These are phyloP conservation scores for Xestoiulus laeticollis DNA, from an alignment of 2,888 invertebrate species.

Conservation along the genomic window DNA sequence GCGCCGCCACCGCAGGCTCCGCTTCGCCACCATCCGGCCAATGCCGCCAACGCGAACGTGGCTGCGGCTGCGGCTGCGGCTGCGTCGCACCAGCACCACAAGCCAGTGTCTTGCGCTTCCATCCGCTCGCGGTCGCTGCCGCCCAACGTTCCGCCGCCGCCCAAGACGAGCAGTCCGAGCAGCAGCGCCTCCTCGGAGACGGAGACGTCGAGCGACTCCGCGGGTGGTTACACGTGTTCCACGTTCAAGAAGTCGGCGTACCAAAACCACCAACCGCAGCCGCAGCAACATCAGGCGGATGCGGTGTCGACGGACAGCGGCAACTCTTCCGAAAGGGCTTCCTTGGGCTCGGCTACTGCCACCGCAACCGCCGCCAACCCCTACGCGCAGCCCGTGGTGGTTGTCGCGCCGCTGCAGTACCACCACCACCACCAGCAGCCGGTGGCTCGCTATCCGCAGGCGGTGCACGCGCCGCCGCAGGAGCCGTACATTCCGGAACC, in stretches of 20 bases:
- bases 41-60: neutral
- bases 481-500: constrained; percentile 88
- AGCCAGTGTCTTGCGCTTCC: constrained; percentile 58
- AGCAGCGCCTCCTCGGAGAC: constrained; percentile 56
- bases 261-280: neutral
- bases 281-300: constrained; percentile 47
- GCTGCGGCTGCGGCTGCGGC: constrained; percentile 30
- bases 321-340: constrained; percentile 54
- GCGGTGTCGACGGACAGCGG: constrained; percentile 56
- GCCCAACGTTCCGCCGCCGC: constrained; percentile 56
- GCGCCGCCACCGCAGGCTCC: constrained; percentile 52
- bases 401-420: neutral
- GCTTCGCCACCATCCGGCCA: constrained; percentile 55
- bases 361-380: constrained; percentile 38
- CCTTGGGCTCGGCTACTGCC: neutral
- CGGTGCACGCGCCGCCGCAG: neutral
- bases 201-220: constrained; percentile 56
- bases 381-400: constrained; percentile 49
- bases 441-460: constrained; percentile 58
- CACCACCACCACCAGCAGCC: constrained; percentile 56
- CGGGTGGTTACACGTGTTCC: constrained; percentile 51
- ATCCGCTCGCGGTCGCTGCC: constrained; percentile 56
- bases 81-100: constrained; percentile 8
- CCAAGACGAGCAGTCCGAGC: constrained; percentile 53
- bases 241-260: constrained; percentile 53